These are phyloP conservation scores for Mylabris phalerata DNA, from an alignment of 1,140 invertebrate genomes.

Conservation along the genomic window DNA sequence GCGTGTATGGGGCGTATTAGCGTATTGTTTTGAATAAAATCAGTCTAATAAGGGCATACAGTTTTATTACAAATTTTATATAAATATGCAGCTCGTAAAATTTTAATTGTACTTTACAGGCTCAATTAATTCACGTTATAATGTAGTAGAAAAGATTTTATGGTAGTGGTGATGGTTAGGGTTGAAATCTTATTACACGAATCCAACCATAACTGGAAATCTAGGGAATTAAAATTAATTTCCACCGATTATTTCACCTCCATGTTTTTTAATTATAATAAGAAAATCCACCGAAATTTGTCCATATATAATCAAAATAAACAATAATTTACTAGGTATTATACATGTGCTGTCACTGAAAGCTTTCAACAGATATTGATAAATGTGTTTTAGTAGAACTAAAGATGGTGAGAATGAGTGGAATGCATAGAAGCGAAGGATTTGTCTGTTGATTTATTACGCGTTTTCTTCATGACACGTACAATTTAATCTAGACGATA, in stretches of 20 bases:
- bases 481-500: slow-evolving; percentile 15
- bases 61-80: no score
- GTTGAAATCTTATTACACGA: no score
- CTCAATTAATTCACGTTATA: no score
- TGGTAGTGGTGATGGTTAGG: no score
- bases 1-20: no score
- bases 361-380: slow-evolving; percentile 8
- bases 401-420: slow-evolving; percentile 14
- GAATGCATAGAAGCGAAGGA: slow-evolving; percentile 14
- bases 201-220: no score
- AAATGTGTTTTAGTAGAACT: slow-evolving; percentile 4
- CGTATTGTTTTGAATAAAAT: no score
- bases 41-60: no score
- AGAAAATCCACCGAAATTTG: not conserved
- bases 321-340: not conserved
- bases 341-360: not conserved
- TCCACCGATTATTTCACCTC: not conserved
- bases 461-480: slow-evolving; percentile 3
- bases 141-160: no score
- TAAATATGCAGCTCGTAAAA: no score
- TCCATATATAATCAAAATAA: not conserved
- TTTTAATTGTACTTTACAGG: no score
- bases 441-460: slow-evolving; percentile 16
- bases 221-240: not conserved
- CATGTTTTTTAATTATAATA: not conserved